Base-by-base conservation (phyloP, 2,888 invertebrate genomes). In the Pristionchus fissidentatus region DNA sequence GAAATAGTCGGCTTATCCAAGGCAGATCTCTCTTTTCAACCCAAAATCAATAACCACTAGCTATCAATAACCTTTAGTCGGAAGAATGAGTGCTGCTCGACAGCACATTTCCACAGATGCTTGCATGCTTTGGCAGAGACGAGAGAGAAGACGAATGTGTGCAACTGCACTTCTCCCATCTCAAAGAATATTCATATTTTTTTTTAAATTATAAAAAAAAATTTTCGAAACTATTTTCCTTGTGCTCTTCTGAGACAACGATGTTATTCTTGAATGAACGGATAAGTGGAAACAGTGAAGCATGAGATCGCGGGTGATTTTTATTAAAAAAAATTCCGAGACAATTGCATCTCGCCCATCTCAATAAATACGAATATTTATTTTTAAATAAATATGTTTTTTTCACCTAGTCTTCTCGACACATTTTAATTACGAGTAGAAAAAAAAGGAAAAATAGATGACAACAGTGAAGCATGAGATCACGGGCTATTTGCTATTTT, bases 51-150 rank as follows among this genome's bases (percentile, higher is more conserved):
- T 78, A 32, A 46, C n/a, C 15, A 15, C 7, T n/a, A 96, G 96
- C 49, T 13, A n/a, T n/a, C n/a, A n/a, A n/a, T n/a, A n/a, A 83
- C 83, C 83, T 90, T 91, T 52, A 99, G 94, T 87, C 99, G 95
- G 95, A 98, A 99, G 94, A 99, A 99, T 1, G 98, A 96, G 94
- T 99, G 99, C 94, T 99, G 97, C 93, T 99, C 99, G 0, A 99
- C 96, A 41, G 98, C 98, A 94, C 99, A 99, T 93, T 99, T 99
- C 99, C 99, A 99, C 87, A 99, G 94, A 94, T 99, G 99, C 93
- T 99, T 99, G 93, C 98, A 97, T 1, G 98, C 98, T 93, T 98
- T 98, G 93, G 98, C 97, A 93, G 97, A 98, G 89, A 96, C 95
- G 88, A 98, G 94, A 84, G 95, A 94, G 93, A 99, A 99, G 5